Evolutionary conservation across 2,113 vertebrate species (phyloP), one percentile per base, ranked within the genome.

Genomic region (Nibea coibor): DNA sequence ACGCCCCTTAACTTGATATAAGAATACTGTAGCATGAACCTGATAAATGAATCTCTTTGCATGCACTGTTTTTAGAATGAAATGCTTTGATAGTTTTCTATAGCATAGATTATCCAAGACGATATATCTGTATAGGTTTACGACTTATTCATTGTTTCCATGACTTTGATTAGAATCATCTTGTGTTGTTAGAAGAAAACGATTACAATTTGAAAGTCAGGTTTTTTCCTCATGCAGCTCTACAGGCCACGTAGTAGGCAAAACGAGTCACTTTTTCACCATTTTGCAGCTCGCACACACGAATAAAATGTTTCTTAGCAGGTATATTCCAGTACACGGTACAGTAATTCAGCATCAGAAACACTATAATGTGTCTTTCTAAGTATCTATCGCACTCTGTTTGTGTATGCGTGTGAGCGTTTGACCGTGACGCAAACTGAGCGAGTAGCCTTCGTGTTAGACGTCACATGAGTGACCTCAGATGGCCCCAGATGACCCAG

Each of bases 21-120:
- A 72, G 76, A 81, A 39, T 75, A 48, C 51, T 75, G 59, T 89
- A 81, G 77, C 70, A 17, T 68, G 69, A 76, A 66, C 16, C 28
- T 72, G 61, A 78, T 78, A 73, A 57, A 66, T 57, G 47, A 77
- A 59, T 54, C 65, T 83, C 53, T 87, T 62, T 89, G 89, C 92
- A 92, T 91, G 92, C 72, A 74, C 10, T 72, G 54, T 86, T 72
- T 83, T 56, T 77, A 80, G 87, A 73, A 71, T 22, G 20, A 74
- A 39, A 24, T 62, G 35, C 39, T 66, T 24, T 17, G 19, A 79
- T 83, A 87, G 66, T 77, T 81, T 86, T 83, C 39, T 82, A 69
- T 77, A 85, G 80, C 4, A 0, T 82, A 82, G 72, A 77, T 62
- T 57, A 79, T 76, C 42, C 47, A 56, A 72, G 35, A 51, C 51